Conservation (phyloP, 2,113 vertebrate species). For the Talpa occidentalis region DNA sequence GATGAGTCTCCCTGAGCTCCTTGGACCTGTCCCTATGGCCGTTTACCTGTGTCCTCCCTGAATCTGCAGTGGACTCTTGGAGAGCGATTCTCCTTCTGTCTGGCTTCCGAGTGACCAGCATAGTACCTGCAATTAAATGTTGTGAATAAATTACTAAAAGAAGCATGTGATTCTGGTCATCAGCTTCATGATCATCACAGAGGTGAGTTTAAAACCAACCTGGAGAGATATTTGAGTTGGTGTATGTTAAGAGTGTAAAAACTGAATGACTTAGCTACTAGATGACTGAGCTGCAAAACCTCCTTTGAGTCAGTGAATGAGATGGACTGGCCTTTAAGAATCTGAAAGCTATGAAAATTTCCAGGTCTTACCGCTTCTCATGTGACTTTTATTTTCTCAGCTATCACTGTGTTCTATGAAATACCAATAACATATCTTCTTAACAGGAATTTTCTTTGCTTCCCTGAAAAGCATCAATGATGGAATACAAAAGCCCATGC, state of each 20-base stretch:
- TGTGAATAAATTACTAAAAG: not conserved
- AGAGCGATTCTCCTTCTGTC: too few relatives aligned
- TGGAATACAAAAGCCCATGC: not conserved
- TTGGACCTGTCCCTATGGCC: not conserved
- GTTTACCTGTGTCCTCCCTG: not conserved
- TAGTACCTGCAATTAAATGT: not conserved
- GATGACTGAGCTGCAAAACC: too few relatives aligned
- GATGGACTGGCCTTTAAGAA: not conserved
- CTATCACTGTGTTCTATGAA: not conserved
- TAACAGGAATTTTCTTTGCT: not conserved
- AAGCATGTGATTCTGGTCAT: not conserved
- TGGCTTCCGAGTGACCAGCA: too few relatives aligned
- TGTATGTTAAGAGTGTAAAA: too few relatives aligned
- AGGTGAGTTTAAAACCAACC: not conserved
- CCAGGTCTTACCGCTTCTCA: too few relatives aligned
- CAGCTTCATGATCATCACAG: not conserved
- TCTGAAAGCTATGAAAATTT: not conserved
- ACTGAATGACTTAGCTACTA: fast-evolving
- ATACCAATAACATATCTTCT: not conserved
- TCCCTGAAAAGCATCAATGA: not conserved
- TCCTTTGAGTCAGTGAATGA: not conserved
- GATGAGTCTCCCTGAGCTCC: not conserved
- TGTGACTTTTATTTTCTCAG: not conserved
- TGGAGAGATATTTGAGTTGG: not conserved
- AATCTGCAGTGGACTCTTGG: not conserved